phyloP scores from a whole-genome alignment of 2,888 invertebrate species.

The Germaria angustata region DNA sequence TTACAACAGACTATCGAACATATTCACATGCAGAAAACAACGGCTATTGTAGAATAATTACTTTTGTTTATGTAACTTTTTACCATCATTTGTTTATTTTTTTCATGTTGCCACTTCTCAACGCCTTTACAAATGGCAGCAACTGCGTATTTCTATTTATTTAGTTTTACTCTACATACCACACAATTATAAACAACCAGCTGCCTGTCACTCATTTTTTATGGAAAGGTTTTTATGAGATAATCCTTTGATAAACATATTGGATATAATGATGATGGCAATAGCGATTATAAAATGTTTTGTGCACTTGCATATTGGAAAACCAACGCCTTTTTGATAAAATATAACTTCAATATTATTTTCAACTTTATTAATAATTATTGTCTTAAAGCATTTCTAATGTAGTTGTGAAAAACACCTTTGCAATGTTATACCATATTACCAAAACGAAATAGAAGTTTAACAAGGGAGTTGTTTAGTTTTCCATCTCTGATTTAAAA shows the following conservation, averaged over 20 bases:
- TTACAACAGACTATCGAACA: neutral
- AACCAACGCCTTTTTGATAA: neutral
- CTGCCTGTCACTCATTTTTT: conserved; percentile 30
- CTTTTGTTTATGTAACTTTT: conserved; percentile 1
- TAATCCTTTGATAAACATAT: conserved; percentile 27
- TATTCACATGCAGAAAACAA: neutral
- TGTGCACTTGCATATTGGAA: neutral
- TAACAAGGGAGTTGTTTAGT: too few species aligned
- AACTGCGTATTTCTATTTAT: neutral
- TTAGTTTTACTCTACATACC: conserved; percentile 17
- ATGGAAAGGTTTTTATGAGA: conserved; percentile 46
- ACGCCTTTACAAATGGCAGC: conserved; percentile 24
- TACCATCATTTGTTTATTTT: neutral
- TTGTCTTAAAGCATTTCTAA: too few species aligned
- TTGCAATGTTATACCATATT: too few species aligned
- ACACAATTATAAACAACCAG: conserved; percentile 11
- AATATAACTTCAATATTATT: neutral
- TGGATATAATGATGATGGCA: neutral
- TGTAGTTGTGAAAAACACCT: too few species aligned
- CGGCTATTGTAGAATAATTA: conserved; percentile 16
- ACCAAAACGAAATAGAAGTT: too few species aligned
- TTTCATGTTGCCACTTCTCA: conserved; percentile 23
- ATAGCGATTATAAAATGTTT: neutral
- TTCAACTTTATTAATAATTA: neutral
- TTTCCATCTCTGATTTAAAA: neutral